Base-by-base conservation (phyloP, 2,797 vertebrate genomes). In the Neostethus bicornis region DNA sequence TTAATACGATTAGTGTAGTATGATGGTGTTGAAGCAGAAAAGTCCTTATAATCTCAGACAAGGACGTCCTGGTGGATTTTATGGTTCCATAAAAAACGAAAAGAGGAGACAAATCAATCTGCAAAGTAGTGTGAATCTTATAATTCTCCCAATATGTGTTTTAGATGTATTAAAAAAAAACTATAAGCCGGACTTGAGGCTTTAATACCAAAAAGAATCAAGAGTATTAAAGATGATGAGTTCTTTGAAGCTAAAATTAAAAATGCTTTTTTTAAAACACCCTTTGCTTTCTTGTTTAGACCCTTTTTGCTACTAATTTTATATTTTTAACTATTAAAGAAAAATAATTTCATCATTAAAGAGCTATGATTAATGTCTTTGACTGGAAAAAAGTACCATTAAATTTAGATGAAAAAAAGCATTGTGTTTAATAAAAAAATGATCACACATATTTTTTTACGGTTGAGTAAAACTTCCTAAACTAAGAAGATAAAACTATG, bases 1-100 rank as follows among this genome's bases (percentile, higher is more conserved):
- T 52, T 76, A 65, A 76, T 70, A 64, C 7, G 63, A 73, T 74
- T 63, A 74, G 46, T 13, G 58, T 14, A 2, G 46, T 38, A 14
- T 28, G 64, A 66, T 43, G 71, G 41, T 2, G 61, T 21, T 39
- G 75, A 65, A 67, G 69, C 69, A 28, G 66, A 29, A 35, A 56
- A 73, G 68, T 53, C 12, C 14, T 43, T 46, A 32, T 66, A 69
- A 79, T 71, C 63, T 51, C 41, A 10, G 41, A 52, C 60, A 37
- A 65, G 57, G 65, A 66, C 39, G 25, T 65, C 60, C 11, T 16
- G 45, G 34, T 21, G 55, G 58, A 12, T 71, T n/a, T 78, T 69
- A 48, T 39, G 58, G 7, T n/a, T 47, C 37, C 34, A 23, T 21
- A 46, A 32, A 56, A 69, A 52, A 26, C 59, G 41, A 53, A 49